Evolutionary conservation across 2,113 vertebrate species (phyloP), one percentile per base, ranked within the genome.

Genomic region (Lathamus discolor): DNA sequence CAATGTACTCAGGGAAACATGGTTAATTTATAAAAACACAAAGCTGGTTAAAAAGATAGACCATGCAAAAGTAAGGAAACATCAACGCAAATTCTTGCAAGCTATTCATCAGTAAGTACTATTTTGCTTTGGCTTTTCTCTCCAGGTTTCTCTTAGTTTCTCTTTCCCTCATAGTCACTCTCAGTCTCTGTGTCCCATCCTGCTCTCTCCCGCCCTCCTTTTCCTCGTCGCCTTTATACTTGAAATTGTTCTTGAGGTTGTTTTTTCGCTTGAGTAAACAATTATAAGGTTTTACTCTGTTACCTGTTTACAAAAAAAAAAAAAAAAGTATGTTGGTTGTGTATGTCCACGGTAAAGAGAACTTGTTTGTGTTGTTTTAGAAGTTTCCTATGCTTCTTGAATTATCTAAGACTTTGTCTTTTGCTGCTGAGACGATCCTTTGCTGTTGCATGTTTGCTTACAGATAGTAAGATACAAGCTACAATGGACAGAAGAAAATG

Each of bases 1-100:
- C 97, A 99, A 99, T 96, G 99, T 99, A 98, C 99, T 99, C 99
- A 99, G 99, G 99, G 99, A 99, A 99, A 99, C 99, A 92, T 99
- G 99, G 99, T 99, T 99, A 98, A 99, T 99, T 98, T 99, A 99
- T 97, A 99, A 99, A 98, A 99, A 98, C 88, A 99, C 99, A 97
- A 99, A 99, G 97, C 98, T 99, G 93, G 99, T 99, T 95, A 99
- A 99, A 98, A 99, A 99, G 98, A 99, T 99, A 98, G 99, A 99
- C 98, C 99, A 99, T 82, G 98, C 99, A 52, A 99, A 99, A 99
- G 99, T 99, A 97, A 99, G 99, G 96, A 99, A 99, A 97, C 99
- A 99, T 98, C 99, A 99, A 97, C 98, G 99, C 85, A 99, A 99
- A 98, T 99, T 99, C 97, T 98, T 99, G 96, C 99, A 99, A 98